Base-by-base conservation (phyloP, 2,888 invertebrate genomes). In the Polylopha cassiicola region DNA sequence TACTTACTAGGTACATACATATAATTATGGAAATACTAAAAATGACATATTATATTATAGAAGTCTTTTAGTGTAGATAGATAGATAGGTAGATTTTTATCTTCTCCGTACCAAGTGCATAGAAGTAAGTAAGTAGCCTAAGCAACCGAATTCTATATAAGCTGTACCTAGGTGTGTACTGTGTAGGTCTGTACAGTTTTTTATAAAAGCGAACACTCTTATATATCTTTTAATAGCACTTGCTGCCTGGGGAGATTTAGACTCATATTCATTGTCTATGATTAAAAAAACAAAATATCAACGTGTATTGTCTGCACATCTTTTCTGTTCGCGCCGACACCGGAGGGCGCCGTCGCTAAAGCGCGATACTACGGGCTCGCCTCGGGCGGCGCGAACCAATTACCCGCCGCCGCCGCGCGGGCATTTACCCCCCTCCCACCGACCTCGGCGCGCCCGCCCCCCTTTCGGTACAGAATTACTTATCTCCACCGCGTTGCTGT, bases 331-430 rank as follows among this genome's bases (percentile, higher is more conserved):
- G 60, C 69, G 70, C 73, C 78, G 74, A 79, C 82, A 81, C 81
- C 81, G 81, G 81, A 80, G 82, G 82, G 82, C 81, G 82, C 81
- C 82, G 81, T 81, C 81, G 79, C 82, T 82, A 84, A 84, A 84
- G 82, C 82, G 82, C 80, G 81, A 82, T 81, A 82, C 81, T 82
- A 77, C 80, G 79, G 79, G 82, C 80, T 81, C 77, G 81, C 84
- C 81, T 82, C 82, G 79, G 82, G 82, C 82, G 82, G 82, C 82
- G 82, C 80, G 81, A 82, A 85, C 84, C 85, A 85, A 86, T 85
- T 84, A 86, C 84, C 84, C 82, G 78, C 75, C 74, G 69, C 52
- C 73, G 70, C 74, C 75, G 66, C 69, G 73, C 77, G 78, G 75
- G 77, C 79, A 80, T 78, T 80, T 78, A 79, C 79, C 71, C 73